Conservation (phyloP, 2,888 invertebrate genomes). For the Philhelius pedissequus region DNA sequence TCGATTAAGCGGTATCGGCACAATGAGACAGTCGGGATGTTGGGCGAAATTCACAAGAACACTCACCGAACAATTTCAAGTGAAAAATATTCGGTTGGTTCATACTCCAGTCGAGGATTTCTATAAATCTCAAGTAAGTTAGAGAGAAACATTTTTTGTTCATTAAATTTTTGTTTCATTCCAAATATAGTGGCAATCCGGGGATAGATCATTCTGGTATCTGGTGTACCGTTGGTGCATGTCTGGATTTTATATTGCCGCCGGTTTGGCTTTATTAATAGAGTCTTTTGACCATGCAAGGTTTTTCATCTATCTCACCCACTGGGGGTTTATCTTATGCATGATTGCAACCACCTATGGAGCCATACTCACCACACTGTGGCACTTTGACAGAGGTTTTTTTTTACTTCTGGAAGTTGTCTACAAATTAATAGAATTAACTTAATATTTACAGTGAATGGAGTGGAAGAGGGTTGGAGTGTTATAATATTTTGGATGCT, state of each 20-base stretch:
- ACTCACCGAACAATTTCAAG: slow-evolving; percentile 72
- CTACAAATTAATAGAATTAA: not conserved
- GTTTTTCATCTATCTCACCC: slow-evolving; percentile 76
- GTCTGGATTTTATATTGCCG: slow-evolving; percentile 73
- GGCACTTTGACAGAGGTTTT: slow-evolving; percentile 69
- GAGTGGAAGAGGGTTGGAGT: slow-evolving; percentile 68
- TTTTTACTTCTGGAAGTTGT: too few species aligned
- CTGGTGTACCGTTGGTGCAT: slow-evolving; percentile 75
- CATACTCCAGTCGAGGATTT: slow-evolving; percentile 73
- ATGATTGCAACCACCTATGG: slow-evolving; percentile 73
- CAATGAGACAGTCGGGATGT: slow-evolving; percentile 60
- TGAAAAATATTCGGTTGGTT: slow-evolving; percentile 70
- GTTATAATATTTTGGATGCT: slow-evolving; percentile 84
- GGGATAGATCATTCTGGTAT: slow-evolving; percentile 72
- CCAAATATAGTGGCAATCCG: slow-evolving; percentile 72
- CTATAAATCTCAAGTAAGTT: slow-evolving; percentile 73
- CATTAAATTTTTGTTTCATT: not conserved
- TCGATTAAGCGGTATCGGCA: slow-evolving; percentile 19
- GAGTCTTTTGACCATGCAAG: slow-evolving; percentile 68
- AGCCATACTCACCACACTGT: slow-evolving; percentile 74
- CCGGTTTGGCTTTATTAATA: slow-evolving; percentile 71
- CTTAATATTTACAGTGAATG: slow-evolving; percentile 8
- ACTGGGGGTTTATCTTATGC: slow-evolving; percentile 76
- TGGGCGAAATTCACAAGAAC: slow-evolving; percentile 69
- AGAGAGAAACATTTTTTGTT: not conserved